These are phyloP conservation scores for Chamaetylas fuelleborni DNA, from an alignment of 2,113 vertebrate species.

Conservation along the genomic window DNA sequence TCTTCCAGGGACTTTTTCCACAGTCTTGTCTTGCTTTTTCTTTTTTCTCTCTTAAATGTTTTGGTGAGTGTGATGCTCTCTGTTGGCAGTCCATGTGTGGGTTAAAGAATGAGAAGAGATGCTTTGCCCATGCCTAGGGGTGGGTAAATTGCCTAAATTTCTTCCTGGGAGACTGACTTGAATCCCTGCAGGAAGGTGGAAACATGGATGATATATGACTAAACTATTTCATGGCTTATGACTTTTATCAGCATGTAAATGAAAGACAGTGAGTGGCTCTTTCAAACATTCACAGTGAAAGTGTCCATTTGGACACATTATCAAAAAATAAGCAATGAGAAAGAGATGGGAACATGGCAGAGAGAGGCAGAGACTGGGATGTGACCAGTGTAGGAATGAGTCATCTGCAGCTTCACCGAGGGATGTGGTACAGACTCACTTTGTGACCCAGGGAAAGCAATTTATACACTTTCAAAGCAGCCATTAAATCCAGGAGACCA, in stretches of 20 bases:
- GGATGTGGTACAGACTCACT: neutral
- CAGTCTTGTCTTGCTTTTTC: neutral
- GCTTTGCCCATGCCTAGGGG: neutral
- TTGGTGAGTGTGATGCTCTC: neutral
- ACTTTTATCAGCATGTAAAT: constrained; percentile 26
- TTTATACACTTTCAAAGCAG: neutral
- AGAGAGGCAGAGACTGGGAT: neutral
- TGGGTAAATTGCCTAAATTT: neutral
- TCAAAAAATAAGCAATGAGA: neutral
- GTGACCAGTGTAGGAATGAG: neutral
- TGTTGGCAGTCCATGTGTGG: too few species aligned
- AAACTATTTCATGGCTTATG: constrained; percentile 23
- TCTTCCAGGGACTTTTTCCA: neutral
- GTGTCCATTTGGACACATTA: neutral
- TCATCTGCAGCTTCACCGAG: neutral
- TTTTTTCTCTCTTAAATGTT: neutral
- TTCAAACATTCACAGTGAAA: neutral
- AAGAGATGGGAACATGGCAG: neutral
- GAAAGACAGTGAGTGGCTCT: neutral
- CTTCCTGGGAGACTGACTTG: neutral
- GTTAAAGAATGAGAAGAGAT: neutral
- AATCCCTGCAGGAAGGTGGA: constrained; percentile 11
- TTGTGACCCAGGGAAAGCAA: neutral
- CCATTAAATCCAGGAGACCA: neutral
- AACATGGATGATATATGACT: neutral